Base-by-base conservation (phyloP, 2,888 invertebrate species). In the Alitta virens region DNA sequence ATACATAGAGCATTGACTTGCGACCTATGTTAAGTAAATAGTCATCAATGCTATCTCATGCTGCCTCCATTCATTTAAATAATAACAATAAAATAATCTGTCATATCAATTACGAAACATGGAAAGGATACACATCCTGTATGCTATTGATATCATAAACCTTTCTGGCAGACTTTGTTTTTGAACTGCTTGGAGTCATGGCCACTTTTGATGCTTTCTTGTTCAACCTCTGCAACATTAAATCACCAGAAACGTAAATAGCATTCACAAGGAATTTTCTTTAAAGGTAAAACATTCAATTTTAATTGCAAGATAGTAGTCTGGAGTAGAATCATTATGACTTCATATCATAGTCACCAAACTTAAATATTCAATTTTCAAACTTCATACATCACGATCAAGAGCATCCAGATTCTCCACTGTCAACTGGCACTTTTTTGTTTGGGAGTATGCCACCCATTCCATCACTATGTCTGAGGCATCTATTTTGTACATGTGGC, bases 361-460 rank as follows among this genome's bases (percentile, higher is more conserved):
- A 38, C 26, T 56, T 46, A 16, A 7, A 12, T 21, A 18, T 46
- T 27, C 40, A 63, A 53, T 38, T 26, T 16, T n/a, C 7, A 59
- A 55, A 33, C 24, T 83, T 87, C 88, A 85, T 88, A 88, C 89
- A 86, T 86, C 86, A 86, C 86, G 89, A 88, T 86, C 91, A 89
- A 89, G 88, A 21, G 67, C 66, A 5, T 75, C 73, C 55, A 91
- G 83, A 74, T 85, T 82, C 21, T 86, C 86, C 33, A 87, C 67
- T 56, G 86, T 87, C 25, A 90, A 88, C 38, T 86, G 83, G 0
- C 86, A 86, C 40, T 87, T 88, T 70, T 86, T 85, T 38, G 89
- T 88, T 61, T 88, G 83, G 72, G 88, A 88, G 78, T 87, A 91
- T 23, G 91, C 90, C 83, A 89, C 86, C 91, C 91, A 92, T 84